A percentile compares a stretch with the other conserved stretches of the same genome.
Conservation (phyloP, 2,113 vertebrate genomes). For the Seriola aureovittata region DNA sequence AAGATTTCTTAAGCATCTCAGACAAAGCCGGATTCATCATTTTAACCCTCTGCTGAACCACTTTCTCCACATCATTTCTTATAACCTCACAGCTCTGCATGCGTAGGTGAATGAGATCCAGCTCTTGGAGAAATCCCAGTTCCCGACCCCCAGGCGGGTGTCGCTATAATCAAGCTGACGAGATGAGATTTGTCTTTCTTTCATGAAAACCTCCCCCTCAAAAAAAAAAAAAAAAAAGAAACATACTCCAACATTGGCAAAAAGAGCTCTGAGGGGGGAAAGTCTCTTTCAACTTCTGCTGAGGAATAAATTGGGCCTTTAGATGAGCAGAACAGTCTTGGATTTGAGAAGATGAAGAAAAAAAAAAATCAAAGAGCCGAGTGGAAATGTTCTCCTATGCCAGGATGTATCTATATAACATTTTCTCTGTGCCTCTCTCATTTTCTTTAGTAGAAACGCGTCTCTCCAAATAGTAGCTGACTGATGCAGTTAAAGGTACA, state of each 20-base stretch:
- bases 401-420: slow-evolving; percentile 13
- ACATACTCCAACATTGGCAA: background rate
- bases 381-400: slow-evolving; percentile 53
- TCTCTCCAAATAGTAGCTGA: background rate
- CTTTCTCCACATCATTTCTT: background rate
- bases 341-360: slow-evolving; percentile 43
- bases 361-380: slow-evolving; percentile 50
- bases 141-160: background rate
- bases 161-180: slow-evolving; percentile 43
- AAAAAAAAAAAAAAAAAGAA: slow-evolving; percentile 22
- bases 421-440: no score
- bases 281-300: slow-evolving; percentile 67
- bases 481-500: background rate
- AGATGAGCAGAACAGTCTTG: slow-evolving; percentile 56
- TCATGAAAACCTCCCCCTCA: background rate
- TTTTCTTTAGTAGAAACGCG: background rate
- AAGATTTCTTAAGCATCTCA: background rate
- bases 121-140: slow-evolving; percentile 23
- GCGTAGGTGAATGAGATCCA: slow-evolving; percentile 1
- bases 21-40: slow-evolving; percentile 27
- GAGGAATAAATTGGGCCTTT: slow-evolving; percentile 66
- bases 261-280: slow-evolving; percentile 10
- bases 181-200: slow-evolving; percentile 48
- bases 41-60: background rate
- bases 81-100: background rate